Evolutionary conservation across 2,888 invertebrate species (phyloP), one percentile per base, ranked within the genome.

Genomic region (Luffia ferchaultella): DNA sequence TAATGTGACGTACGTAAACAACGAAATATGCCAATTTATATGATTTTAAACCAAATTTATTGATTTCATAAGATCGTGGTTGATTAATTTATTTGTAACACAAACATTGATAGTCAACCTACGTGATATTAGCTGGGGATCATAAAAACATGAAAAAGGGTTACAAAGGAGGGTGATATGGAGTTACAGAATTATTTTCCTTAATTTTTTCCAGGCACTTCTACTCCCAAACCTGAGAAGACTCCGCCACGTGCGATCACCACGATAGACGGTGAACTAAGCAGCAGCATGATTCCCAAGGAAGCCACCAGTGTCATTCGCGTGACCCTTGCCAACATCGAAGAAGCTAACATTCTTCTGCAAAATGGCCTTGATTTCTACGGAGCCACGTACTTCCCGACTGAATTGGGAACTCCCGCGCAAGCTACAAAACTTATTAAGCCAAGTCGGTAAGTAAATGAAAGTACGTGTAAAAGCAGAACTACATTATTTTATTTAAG

Each of bases 321-420:
- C 53, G 87, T 93, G 51, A 92, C 92, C 1, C 76, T 93, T 57
- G 92, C 92, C 52, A 91, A 87, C 52, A 85, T 91, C 55, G 92
- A 92, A 58, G 92, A 93, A 64, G 91, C 89, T 60, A 91, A 92
- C 70, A 88, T 89, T 61, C 80, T 94, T 50, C 84, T 94, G 52
- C 93, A 93, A 73, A 92, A 93, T 63, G 94, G 94, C 0, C 82
- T 94, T 52, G 93, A 94, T 76, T 94, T 94, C 80, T 94, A 93
- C 67, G 93, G 93, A 17, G 93, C 94, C 45, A 94, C 94, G 18
- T 93, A 90, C 82, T 94, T 94, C 76, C 93, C 93, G 47, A 93
- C 93, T 2, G 93, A 93, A 69, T 86, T 92, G 55, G 90, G 89
- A 42, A 86, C 88, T 55, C 87, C 90, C 20, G 85, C 88, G 52